Conservation (phyloP, 2,113 vertebrate species). For the Aplodontia rufa region DNA sequence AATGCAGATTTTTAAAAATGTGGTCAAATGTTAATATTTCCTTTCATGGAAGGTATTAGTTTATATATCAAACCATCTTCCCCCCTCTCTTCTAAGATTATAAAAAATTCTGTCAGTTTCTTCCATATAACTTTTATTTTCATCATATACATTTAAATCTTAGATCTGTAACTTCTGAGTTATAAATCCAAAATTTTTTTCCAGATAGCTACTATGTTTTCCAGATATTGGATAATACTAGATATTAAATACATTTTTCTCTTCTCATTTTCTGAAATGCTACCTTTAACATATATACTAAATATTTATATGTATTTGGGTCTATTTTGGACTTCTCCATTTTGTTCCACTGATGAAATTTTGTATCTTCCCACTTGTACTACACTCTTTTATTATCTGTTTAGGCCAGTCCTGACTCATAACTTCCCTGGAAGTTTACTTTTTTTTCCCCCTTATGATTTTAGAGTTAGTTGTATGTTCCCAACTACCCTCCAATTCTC, state of each 20-base stretch:
- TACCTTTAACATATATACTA: too few species aligned
- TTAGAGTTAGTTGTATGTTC: not conserved
- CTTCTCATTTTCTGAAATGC: too few species aligned
- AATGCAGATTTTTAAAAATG: not conserved
- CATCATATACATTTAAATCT: not conserved
- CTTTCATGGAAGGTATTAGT: not conserved
- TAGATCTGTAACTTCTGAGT: not conserved
- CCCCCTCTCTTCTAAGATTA: not conserved
- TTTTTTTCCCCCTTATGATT: not conserved
- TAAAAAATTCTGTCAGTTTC: not conserved
- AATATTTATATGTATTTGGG: too few species aligned
- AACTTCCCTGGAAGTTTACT: not conserved
- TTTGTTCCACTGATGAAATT: not conserved
- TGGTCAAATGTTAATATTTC: not conserved
- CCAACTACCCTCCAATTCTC: not conserved
- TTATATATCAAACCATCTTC: not conserved
- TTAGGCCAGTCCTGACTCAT: not conserved
- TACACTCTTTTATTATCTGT: not conserved
- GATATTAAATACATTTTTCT: not conserved
- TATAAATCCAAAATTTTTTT: not conserved
- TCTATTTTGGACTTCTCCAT: not conserved
- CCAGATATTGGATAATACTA: not conserved
- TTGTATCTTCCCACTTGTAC: not conserved
- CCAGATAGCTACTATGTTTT: not conserved
- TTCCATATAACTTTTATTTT: slow-evolving; percentile 1